Evolutionary conservation across 2,888 invertebrate species (phyloP), one percentile per base, ranked within the genome.

Genomic region (Agrilus biguttatus): DNA sequence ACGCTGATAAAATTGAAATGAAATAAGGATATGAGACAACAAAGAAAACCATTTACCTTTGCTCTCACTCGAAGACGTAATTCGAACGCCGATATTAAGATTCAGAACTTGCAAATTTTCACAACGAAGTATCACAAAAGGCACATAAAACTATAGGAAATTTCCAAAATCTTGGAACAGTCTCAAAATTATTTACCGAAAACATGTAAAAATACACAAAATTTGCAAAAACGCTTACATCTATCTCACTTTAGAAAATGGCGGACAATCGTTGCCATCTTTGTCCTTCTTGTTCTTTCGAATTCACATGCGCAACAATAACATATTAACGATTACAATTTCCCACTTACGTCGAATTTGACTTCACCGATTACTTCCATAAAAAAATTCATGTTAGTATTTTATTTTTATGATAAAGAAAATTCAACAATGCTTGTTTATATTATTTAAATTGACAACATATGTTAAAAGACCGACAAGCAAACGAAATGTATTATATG

Each of bases 191-290:
- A 28, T 28, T 28, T 28, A 28, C 28, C 28, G 39, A 36, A 39
- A 39, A 39, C 42, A 35, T 41, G 42, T 45, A 43, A 49, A 53
- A 51, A 54, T 51, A 47, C 50, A 45, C 53, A 52, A 56, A 61
- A 62, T 58, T 55, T 50, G 50, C 43, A 58, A 63, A 63, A 64
- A 63, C 60, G 60, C 58, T 58, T 60, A 56, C 55, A 57, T 67
- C 66, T 65, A 59, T 67, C 67, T 67, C 67, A 63, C 66, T 67
- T 66, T 66, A 67, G 63, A 67, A 67, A 65, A 67, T 66, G 66
- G 67, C 64, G 59, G 65, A 63, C 59, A 58, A 61, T 61, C 63
- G 60, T 64, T 62, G 66, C 65, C 67, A 63, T 66, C 66, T 66
- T 65, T 65, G 65, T 66, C 63, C 58, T 55, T 58, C 60, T 56